These are phyloP conservation scores for Lineus longissimus DNA, from an alignment of 1,140 invertebrate species.

Conservation along the genomic window DNA sequence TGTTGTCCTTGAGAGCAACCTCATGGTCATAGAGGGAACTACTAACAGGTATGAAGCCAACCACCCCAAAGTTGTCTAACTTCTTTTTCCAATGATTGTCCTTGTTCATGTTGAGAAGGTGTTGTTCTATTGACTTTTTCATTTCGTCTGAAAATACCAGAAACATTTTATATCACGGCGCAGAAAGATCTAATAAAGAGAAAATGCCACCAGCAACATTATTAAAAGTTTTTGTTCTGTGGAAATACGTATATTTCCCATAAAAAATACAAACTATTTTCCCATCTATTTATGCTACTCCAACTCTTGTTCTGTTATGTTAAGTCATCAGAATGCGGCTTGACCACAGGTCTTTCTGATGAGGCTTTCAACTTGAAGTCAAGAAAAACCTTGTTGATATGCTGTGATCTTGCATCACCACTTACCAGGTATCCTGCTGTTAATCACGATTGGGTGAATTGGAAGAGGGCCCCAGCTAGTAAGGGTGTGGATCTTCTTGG, in stretches of 20 bases:
- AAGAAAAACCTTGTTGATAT: background rate
- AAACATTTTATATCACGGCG: too few relatives aligned
- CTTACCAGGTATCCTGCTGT: conserved; percentile 58
- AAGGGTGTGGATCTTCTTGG: conserved; percentile 58
- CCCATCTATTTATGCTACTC: too few relatives aligned
- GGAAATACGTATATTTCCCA: too few relatives aligned
- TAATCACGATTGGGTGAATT: conserved; percentile 62
- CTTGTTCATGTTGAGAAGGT: conserved; percentile 51
- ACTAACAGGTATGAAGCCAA: conserved; percentile 57
- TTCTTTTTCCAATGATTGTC: conserved; percentile 31
- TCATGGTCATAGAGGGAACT: conserved; percentile 56
- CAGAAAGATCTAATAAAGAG: too few relatives aligned
- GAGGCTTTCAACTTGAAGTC: too few relatives aligned
- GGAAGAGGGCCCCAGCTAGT: conserved; percentile 62
- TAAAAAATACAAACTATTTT: too few relatives aligned
- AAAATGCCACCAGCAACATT: too few relatives aligned
- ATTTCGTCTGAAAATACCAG: conserved; percentile 47
- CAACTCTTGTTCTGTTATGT: too few relatives aligned
- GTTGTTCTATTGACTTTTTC: conserved; percentile 55
- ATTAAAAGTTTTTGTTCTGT: too few relatives aligned
- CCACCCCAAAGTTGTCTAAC: conserved; percentile 57
- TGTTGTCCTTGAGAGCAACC: conserved; percentile 55
- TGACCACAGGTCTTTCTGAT: too few relatives aligned
- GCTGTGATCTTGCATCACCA: background rate
- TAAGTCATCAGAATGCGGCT: too few relatives aligned